A percentile compares a stretch with the other conserved stretches of the same genome.
phyloP scores from a whole-genome alignment of 2,113 vertebrate genomes.

The Athene cunicularia region DNA sequence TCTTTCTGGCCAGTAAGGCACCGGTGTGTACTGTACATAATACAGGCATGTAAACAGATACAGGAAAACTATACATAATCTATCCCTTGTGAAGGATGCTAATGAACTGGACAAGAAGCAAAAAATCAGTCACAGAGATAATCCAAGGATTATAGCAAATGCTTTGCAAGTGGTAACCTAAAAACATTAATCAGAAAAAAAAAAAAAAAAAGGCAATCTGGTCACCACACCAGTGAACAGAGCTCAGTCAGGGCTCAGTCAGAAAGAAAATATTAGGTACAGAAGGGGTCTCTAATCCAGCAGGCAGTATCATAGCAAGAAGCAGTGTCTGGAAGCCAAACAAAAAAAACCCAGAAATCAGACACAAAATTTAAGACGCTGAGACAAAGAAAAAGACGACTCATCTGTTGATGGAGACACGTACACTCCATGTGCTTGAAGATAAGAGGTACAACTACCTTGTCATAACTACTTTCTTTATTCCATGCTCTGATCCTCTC shows the following conservation, averaged over 20 bases:
- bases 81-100: background rate
- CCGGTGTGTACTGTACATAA: rapidly evolving
- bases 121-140: background rate
- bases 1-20: background rate
- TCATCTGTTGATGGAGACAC: background rate
- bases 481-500: background rate
- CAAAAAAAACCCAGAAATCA: background rate
- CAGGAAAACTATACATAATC: background rate
- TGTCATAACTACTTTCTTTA: background rate
- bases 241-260: background rate
- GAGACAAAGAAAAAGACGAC: background rate
- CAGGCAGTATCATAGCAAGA: background rate
- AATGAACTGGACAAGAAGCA: background rate
- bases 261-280: background rate
- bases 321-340: background rate
- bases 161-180: background rate
- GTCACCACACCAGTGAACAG: background rate
- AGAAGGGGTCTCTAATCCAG: background rate
- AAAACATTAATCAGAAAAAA: background rate
- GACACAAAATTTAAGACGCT: background rate
- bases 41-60: background rate
- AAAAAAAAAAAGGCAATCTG: background rate
- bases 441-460: background rate
- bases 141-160: background rate
- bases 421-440: background rate